Evolutionary conservation across 1,140 invertebrate genomes (phyloP), one percentile per base, ranked within the genome.

Genomic region (Atta colombica): DNA sequence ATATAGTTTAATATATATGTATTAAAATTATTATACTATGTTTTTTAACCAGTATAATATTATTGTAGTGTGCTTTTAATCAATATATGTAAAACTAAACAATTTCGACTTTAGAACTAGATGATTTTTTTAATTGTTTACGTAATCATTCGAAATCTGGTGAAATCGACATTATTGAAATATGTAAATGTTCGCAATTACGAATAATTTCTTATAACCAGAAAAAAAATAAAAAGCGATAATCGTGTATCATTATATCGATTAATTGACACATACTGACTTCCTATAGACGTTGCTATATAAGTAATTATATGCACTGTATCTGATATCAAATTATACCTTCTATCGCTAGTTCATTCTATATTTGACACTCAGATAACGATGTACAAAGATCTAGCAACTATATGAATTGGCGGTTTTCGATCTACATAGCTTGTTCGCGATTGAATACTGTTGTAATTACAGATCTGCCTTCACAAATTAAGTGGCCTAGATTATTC

Each of bases 191-290:
- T 25, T n/a, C 4, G 39, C 45, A 3, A 10, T 21, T 71, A 25
- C 58, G 21, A 49, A 31, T 45, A 14, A 74, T 74, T 75, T 74
- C 39, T 84, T 28, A 53, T 51, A n/a, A 55, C 25, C 1, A 14
- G 12, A 28, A 75, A 65, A 69, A 78, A 68, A 58, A 10, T 14
- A 10, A 65, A 77, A 90, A 87, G 75, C 75, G 87, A 91, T 92
- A 91, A 92, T 91, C 85, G 78, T 77, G 86, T 87, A 77, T 87
- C 86, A 80, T 90, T 89, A 88, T 74, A 45, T 60, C 81, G 88
- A 88, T 85, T 87, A 87, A 87, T 91, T 87, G 88, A 75, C 88
- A 88, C 85, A 80, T 88, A 90, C 88, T 77, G 77, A 78, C 91
- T 84, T 81, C 69, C 81, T 88, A 65, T 65, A n/a, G 1, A 66